Evolutionary conservation across 2,888 invertebrate genomes (phyloP).

Genomic region (Eilema depressum): DNA sequence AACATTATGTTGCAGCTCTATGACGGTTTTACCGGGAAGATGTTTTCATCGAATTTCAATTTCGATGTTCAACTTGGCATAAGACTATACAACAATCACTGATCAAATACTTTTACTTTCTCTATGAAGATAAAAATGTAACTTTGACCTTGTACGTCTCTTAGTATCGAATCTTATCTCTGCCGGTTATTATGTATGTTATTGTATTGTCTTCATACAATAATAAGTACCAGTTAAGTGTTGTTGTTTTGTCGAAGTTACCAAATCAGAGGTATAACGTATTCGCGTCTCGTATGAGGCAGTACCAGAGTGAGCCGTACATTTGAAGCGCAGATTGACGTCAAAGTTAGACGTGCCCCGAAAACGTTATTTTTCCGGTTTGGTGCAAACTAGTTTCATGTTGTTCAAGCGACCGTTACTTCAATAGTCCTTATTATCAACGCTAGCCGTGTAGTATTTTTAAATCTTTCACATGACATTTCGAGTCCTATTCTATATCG

Average conservation of each 20-base stretch:
- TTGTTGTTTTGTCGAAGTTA: constrained; percentile 11
- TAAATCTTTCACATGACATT: constrained; percentile 21
- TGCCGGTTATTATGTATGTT: background rate
- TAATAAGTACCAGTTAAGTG: background rate
- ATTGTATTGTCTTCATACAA: background rate
- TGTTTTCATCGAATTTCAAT: background rate
- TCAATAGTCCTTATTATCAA: constrained; percentile 58
- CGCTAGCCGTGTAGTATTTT: constrained; percentile 25
- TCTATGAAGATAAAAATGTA: background rate
- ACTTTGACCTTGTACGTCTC: background rate
- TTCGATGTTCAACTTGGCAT: background rate
- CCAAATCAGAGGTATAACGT: constrained; percentile 4
- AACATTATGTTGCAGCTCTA: too few species aligned
- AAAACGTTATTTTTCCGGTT: constrained; percentile 85
- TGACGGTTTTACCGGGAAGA: background rate
- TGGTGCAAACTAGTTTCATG: constrained; percentile 71
- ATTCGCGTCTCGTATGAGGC: constrained; percentile 67
- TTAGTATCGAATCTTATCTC: background rate
- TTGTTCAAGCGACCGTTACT: constrained; percentile 71
- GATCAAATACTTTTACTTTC: constrained; percentile 2
- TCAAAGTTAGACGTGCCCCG: constrained; percentile 69
- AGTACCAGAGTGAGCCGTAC: constrained; percentile 40
- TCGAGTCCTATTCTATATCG: constrained; percentile 11
- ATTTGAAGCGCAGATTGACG: constrained; percentile 57
- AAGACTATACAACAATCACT: too few species aligned